A percentile compares a stretch with the other conserved stretches of the same genome.
These are phyloP conservation scores for Nomada fabriciana DNA, from an alignment of 2,888 invertebrate genomes.

Conservation along the genomic window DNA sequence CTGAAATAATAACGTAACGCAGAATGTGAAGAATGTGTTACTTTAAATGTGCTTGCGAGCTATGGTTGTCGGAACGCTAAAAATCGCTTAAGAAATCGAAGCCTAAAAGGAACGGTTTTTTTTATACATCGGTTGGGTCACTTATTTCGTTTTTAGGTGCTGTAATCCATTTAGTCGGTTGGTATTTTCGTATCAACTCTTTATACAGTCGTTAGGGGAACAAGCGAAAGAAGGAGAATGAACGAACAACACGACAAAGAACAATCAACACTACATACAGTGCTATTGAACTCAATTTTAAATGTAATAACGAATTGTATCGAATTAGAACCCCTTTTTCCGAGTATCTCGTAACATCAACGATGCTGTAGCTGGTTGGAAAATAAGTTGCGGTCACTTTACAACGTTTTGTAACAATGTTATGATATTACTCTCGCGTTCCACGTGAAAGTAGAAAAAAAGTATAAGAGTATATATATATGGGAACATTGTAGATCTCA, in stretches of 20 bases:
- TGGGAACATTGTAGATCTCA: constrained; percentile 57
- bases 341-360: constrained; percentile 28
- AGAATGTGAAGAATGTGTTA: not conserved
- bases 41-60: not conserved
- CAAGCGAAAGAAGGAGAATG: not conserved
- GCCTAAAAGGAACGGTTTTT: constrained; percentile 28
- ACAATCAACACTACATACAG: constrained; percentile 43
- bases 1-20: constrained; percentile 1
- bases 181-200: constrained; percentile 13
- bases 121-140: constrained; percentile 10
- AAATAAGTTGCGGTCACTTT: constrained; percentile 17
- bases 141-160: constrained; percentile 5
- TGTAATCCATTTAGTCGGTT: constrained; percentile 2
- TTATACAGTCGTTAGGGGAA: constrained; percentile 10
- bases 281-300: constrained; percentile 48
- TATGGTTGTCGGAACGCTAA: not conserved
- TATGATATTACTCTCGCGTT: not conserved
- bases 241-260: constrained; percentile 43
- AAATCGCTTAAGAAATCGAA: constrained; percentile 16
- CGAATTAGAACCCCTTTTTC: constrained; percentile 26
- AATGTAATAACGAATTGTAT: constrained; percentile 33
- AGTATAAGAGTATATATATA: constrained; percentile 5
- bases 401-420: constrained; percentile 26
- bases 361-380: not conserved
- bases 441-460: constrained; percentile 2